Evolutionary conservation across 2,797 vertebrate species (phyloP).

Genomic region (Spinus olivaceus): DNA sequence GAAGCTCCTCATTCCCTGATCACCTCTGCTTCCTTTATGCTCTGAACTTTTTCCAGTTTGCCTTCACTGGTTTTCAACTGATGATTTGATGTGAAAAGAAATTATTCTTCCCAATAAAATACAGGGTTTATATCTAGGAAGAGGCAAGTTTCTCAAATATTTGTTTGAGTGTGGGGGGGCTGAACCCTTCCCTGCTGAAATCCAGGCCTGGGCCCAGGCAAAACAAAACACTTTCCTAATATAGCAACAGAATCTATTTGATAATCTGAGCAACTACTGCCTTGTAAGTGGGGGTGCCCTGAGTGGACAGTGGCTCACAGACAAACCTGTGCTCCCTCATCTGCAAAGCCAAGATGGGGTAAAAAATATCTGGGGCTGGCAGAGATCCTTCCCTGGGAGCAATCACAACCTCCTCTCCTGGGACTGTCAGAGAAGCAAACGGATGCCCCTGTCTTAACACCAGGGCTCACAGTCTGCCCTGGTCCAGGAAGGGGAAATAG

Average conservation of each 20-base stretch:
- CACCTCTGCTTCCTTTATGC: neutral
- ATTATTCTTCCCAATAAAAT: neutral
- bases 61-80: neutral
- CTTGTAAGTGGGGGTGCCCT: neutral
- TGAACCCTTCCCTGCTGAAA: neutral
- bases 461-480: neutral
- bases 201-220: neutral
- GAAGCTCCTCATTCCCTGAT: neutral
- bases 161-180: accelerated
- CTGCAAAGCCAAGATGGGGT: neutral
- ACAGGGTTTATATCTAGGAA: neutral
- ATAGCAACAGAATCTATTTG: neutral
- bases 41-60: neutral
- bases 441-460: neutral
- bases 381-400: neutral
- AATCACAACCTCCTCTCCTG: neutral
- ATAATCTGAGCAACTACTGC: neutral
- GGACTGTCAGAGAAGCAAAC: neutral
- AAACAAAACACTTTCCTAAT: neutral
- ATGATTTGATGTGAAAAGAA: neutral
- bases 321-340: neutral
- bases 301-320: accelerated
- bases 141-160: neutral
- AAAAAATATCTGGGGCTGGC: neutral
- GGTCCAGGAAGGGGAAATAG: neutral